A percentile compares a stretch with the other conserved stretches of the same genome.
These are phyloP conservation scores for Microplitis demolitor DNA, from an alignment of 1,140 invertebrate species.

Conservation along the genomic window DNA sequence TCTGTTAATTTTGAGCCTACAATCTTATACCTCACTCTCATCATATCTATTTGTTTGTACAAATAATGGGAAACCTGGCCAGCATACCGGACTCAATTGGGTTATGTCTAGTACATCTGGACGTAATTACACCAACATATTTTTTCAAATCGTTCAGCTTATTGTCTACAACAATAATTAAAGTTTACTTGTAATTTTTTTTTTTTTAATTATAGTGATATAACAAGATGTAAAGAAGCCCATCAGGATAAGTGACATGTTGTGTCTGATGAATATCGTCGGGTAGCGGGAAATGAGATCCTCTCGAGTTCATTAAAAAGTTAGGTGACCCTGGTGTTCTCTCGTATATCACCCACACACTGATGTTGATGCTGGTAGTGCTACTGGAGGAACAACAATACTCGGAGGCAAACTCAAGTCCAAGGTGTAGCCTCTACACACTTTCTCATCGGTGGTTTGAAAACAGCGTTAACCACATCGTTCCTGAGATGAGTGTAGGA, in stretches of 20 bases:
- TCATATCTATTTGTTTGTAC: no score
- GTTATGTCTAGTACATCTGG: no score
- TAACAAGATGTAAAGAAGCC: not conserved
- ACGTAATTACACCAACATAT: no score
- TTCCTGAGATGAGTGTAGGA: not conserved
- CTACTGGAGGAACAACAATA: no score
- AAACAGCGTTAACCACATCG: slow-evolving; percentile 44
- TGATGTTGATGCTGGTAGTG: no score
- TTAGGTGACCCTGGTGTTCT: slow-evolving; percentile 25
- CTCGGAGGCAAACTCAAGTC: not conserved
- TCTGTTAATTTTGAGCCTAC: slow-evolving; percentile 35
- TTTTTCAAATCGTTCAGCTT: no score
- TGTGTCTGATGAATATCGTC: slow-evolving; percentile 27
- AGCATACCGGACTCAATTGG: no score
- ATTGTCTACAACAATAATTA: no score
- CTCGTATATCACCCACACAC: not conserved
- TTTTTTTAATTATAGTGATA: no score
- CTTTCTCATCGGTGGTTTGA: slow-evolving; percentile 45
- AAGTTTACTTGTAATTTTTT: no score
- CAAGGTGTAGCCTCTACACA: slow-evolving; percentile 24
- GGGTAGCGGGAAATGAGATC: slow-evolving; percentile 43
- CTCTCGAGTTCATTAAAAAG: slow-evolving; percentile 47
- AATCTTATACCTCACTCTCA: not conserved
- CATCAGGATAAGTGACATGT: not conserved
- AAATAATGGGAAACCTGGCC: no score